Evolutionary conservation across 2,888 invertebrate genomes (phyloP), one percentile per base, ranked within the genome.

Genomic region (Mimas tiliae): DNA sequence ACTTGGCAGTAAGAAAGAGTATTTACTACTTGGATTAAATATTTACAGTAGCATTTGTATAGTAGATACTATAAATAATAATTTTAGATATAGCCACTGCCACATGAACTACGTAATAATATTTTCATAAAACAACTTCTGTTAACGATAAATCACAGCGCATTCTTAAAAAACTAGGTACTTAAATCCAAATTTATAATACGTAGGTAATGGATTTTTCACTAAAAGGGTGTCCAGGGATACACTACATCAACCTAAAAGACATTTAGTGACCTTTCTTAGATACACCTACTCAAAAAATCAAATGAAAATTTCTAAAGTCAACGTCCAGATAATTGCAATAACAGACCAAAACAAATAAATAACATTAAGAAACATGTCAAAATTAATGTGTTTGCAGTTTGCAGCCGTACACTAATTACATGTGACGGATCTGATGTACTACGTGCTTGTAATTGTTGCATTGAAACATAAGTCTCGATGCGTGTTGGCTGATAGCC

Each of bases 401-500:
- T 58, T 58, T 42, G 38, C 19, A 19, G 33, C 19, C 51, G 51
- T 27, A 33, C 58, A 52, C 8, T 64, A 64, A 65, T 65, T 65
- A 21, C 16, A 52, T 9, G 27, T 45, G 63, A 47, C 52, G 45
- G 16, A 19, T 11, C 38, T 65, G 42, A 45, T 19, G 12, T 0
- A 48, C 33, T 21, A 62, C 52, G 45, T 52, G 14, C 51, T 58
- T 45, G 51, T 63, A 33, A 21, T 53, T 53, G 55, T 42, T 58
- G 58, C 34, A 65, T 63, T 65, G 52, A 65, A 62, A 67, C 62
- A 27, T 19, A 53, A 65, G 63, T 67, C 27, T 62, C 27, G 63
- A 65, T 27, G 27, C 62, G 47, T 21, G n/a, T 69, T 74, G 74
- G 74, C 74, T 58, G 42, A 21, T 27, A 48, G 72, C 72, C 74